Percentiles rank a stretch among this genome's conserved stretches.
Evolutionary conservation across 1,140 invertebrate genomes (phyloP).

Genomic region (Drosophila triauraria): DNA sequence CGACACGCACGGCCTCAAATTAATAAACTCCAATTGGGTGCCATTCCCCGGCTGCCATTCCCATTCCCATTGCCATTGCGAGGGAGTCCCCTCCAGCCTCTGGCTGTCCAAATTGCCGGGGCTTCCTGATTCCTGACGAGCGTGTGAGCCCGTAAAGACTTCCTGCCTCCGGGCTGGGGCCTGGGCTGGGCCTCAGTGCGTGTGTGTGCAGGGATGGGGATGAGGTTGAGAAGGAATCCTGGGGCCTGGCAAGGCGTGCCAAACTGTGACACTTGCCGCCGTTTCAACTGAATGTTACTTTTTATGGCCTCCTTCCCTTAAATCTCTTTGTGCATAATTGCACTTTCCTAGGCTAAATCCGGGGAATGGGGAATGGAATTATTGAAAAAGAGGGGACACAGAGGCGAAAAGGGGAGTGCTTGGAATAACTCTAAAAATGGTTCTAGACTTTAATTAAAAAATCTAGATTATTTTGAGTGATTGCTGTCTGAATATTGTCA

Average conservation of each 20-base stretch:
- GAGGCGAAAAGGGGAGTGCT: background rate
- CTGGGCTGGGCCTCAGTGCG: constrained; percentile 3
- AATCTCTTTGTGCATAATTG: constrained; percentile 45
- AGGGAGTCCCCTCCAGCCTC: constrained; percentile 1
- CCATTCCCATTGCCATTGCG: too few species aligned
- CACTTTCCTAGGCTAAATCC: constrained; percentile 28
- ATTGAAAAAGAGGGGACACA: constrained; percentile 21
- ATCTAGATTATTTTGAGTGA: background rate
- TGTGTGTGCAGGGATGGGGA: constrained; percentile 24
- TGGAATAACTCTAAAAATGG: background rate
- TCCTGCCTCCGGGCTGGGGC: constrained; percentile 50
- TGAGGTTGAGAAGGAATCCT: background rate
- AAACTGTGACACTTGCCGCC: constrained; percentile 53
- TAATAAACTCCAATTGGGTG: constrained; percentile 78
- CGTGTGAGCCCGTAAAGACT: constrained; percentile 79
- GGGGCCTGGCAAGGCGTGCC: constrained; percentile 43
- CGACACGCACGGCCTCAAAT: constrained; percentile 76
- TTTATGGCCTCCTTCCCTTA: constrained; percentile 21
- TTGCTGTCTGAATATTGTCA: background rate
- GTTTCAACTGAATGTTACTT: constrained; percentile 23
- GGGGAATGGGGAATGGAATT: background rate
- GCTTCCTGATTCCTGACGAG: constrained; percentile 80
- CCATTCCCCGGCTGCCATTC: constrained; percentile 18
- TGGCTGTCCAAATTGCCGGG: constrained; percentile 66
- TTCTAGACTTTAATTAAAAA: accelerated